Percentiles rank a stretch among this genome's conserved stretches.
These are phyloP conservation scores for Nasonia giraulti DNA, from an alignment of 1,140 invertebrate genomes.

Conservation along the genomic window DNA sequence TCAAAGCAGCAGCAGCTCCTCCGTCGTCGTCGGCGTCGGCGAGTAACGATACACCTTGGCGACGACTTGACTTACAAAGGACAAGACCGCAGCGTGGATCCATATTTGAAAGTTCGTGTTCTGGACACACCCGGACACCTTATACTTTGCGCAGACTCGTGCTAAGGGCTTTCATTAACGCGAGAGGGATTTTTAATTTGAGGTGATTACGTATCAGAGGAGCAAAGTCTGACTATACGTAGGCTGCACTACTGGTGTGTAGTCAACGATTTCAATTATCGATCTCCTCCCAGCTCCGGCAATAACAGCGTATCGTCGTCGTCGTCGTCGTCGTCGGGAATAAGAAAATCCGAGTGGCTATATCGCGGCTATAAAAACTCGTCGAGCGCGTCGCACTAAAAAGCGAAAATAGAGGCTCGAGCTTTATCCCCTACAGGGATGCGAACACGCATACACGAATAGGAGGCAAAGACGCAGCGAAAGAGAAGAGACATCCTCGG, in stretches of 20 bases:
- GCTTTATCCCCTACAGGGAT: background rate
- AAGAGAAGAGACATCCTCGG: slow-evolving; percentile 1
- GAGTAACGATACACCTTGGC: slow-evolving; percentile 71
- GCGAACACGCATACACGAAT: background rate
- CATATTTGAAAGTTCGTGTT: background rate
- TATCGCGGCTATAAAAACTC: slow-evolving; percentile 12
- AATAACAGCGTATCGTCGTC: background rate
- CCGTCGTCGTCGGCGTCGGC: slow-evolving; percentile 61
- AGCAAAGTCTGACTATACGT: background rate
- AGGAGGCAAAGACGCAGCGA: background rate
- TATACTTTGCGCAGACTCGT: background rate
- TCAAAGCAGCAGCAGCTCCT: slow-evolving; percentile 59
- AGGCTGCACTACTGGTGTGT: background rate
- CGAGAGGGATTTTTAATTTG: background rate
- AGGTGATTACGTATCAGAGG: too few species aligned
- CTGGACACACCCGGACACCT: background rate
- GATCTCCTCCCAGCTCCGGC: background rate
- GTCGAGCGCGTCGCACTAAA: background rate
- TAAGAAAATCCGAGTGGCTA: slow-evolving; percentile 27
- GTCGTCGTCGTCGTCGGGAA: background rate
- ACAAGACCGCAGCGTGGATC: slow-evolving; percentile 1
- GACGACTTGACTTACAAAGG: slow-evolving; percentile 65
- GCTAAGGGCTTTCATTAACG: slow-evolving; percentile 23
- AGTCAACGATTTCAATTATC: background rate
- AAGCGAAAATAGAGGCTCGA: slow-evolving; percentile 14